Percentiles rank a stretch among this genome's conserved stretches.
phyloP scores from a whole-genome alignment of 2,888 invertebrate genomes.

The Drosophila tanythrix region DNA sequence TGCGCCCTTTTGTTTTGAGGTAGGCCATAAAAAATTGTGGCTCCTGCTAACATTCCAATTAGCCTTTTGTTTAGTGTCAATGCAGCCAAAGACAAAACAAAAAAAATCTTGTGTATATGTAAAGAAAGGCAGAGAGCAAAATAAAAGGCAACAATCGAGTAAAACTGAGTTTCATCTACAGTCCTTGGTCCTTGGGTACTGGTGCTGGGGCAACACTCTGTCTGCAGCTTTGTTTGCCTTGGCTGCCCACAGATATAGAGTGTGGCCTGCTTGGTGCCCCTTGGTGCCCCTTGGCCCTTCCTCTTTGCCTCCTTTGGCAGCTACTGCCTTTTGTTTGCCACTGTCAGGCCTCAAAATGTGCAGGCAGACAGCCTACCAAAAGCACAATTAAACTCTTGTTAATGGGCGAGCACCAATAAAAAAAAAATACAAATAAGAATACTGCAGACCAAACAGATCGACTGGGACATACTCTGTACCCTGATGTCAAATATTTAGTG shows the following conservation, averaged over 20 bases:
- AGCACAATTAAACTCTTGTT: conserved; percentile 63
- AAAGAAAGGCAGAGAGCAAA: neutral
- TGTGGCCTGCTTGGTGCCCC: conserved; percentile 3
- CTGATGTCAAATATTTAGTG: neutral
- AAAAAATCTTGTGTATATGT: conserved; percentile 5
- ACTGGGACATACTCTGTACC: neutral
- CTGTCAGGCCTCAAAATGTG: conserved; percentile 53
- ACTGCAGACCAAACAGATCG: neutral
- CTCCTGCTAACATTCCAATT: conserved; percentile 71
- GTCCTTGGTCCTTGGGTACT: conserved; percentile 28
- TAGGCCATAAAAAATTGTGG: conserved; percentile 43
- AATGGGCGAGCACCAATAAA: conserved; percentile 55
- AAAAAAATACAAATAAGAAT: neutral
- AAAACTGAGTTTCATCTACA: conserved; percentile 52
- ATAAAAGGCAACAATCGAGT: conserved; percentile 39
- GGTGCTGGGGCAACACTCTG: conserved; percentile 29
- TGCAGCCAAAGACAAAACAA: conserved; percentile 51
- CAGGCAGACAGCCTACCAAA: conserved; percentile 23
- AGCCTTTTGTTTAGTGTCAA: conserved; percentile 76
- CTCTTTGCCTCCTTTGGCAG: neutral
- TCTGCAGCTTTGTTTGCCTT: conserved; percentile 57
- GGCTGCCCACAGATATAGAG: conserved; percentile 9
- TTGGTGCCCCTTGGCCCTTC: neutral
- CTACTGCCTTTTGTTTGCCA: conserved; percentile 61
- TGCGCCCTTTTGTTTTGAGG: conserved; percentile 36